Evolutionary conservation across 2,797 vertebrate genomes (phyloP), one percentile per base, ranked within the genome.

Genomic region (Eupleurogrammus muticus): DNA sequence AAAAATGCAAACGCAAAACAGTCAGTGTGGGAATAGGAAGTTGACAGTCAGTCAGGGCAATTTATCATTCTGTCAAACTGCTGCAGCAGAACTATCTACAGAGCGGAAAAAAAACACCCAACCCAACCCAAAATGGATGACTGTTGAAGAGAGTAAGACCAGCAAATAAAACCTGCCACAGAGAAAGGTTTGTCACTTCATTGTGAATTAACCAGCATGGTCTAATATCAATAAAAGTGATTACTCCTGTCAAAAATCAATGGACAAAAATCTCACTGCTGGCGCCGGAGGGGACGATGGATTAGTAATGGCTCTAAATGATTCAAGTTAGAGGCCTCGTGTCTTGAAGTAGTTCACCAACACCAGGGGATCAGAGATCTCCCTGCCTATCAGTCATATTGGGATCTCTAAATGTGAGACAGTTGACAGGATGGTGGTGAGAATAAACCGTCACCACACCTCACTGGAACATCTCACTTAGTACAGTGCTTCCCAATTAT

Each of bases 21-120:
- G 77, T 82, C 76, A 9, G 80, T 79, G 74, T 74, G 85, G 83
- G 87, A 92, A 88, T 73, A 83, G 54, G 61, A 92, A 85, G 80
- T 84, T 92, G 90, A 91, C 92, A 92, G 89, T 90, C 83, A 87
- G 86, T 93, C 88, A 82, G 79, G 79, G 89, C 81, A 92, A 93
- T 92, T 91, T 90, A 93, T 92, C 89, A 91, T 90, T 79, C 87
- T 93, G 89, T 93, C 90, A 93, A 90, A 92, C 78, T 90, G 87
- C 86, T 77, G 83, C 85, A 87, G 88, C 79, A 87, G 78, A 92
- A 79, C 88, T 82, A 89, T 85, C 85, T 77, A 82, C 66, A 69
- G 59, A 67, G 82, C 34, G 65, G 83, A 86, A 78, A 80, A 81
- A 28, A 78, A 80, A 82, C 55, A 46, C 44, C 58, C 38, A 8